Evolutionary conservation across 2,113 vertebrate genomes (phyloP).

Genomic region (Barnardius zonarius): DNA sequence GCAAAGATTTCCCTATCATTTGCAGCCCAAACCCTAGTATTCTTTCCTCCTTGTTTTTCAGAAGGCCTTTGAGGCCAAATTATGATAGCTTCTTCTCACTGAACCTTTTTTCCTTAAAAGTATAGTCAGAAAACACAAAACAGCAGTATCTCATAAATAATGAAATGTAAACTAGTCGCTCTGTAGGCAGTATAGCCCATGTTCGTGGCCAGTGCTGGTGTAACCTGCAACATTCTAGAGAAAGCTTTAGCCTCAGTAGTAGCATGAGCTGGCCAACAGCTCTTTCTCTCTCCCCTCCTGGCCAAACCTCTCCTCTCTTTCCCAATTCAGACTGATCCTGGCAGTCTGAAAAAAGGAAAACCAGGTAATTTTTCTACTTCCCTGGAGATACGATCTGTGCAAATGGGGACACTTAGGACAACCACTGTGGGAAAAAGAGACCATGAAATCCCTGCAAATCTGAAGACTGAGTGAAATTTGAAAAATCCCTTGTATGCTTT

Average conservation of each 20-base stretch:
- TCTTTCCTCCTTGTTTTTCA: not conserved
- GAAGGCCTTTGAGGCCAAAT: not conserved
- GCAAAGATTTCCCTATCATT: not conserved
- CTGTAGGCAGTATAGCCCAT: not conserved
- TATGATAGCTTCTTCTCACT: not conserved
- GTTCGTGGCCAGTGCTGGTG: not conserved
- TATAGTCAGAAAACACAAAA: not conserved
- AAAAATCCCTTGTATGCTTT: not conserved
- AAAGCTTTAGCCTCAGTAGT: not conserved
- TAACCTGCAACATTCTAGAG: not conserved
- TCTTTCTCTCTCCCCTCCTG: not conserved
- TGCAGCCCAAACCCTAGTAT: not conserved
- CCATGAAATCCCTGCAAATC: not conserved
- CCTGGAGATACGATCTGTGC: not conserved
- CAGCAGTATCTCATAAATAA: not conserved
- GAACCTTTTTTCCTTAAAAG: not conserved
- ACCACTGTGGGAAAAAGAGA: not conserved
- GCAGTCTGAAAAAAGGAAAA: not conserved
- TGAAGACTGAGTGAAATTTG: not conserved
- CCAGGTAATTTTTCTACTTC: not conserved
- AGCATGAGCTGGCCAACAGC: not conserved
- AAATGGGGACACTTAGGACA: not conserved
- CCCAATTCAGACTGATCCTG: not conserved
- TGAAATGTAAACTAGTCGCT: not conserved
- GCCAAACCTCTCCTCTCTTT: not conserved